phyloP scores from a whole-genome alignment of 1,140 invertebrate genomes.

The Calephelis nemesis region DNA sequence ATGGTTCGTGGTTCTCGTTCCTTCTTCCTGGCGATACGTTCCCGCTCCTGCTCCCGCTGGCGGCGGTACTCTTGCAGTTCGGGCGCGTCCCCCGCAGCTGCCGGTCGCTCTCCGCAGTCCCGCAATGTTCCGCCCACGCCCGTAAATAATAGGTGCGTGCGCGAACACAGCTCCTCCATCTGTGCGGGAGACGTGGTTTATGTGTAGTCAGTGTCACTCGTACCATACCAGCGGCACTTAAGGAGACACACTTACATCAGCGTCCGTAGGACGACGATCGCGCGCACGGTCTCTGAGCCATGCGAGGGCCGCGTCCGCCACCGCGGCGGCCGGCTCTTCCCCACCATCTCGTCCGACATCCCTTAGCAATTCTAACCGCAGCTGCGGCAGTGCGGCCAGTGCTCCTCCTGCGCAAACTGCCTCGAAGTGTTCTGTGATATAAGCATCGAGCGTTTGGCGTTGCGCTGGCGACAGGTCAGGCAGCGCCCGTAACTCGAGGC shows the following conservation, averaged over 20 bases:
- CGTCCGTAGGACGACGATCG: conserved; percentile 25
- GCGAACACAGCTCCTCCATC: conserved; percentile 35
- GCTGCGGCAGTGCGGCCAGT: conserved; percentile 43
- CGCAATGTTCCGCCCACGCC: conserved; percentile 33
- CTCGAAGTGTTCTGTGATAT: conserved; percentile 81
- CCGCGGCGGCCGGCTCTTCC: conserved; percentile 45
- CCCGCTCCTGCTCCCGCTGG: conserved; percentile 82
- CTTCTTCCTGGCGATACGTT: conserved; percentile 82
- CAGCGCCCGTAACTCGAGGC: conserved; percentile 85
- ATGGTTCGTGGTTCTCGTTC: conserved; percentile 75
- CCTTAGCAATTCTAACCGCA: conserved; percentile 49
- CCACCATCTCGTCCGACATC: conserved; percentile 47
- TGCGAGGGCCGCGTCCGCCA: conserved; percentile 47
- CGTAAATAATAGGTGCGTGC: conserved; percentile 75
- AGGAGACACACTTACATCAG: background rate
- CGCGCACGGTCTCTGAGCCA: conserved; percentile 41
- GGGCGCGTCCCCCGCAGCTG: conserved; percentile 55
- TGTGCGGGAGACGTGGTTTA: background rate
- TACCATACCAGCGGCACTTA: background rate
- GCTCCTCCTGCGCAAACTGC: conserved; percentile 53
- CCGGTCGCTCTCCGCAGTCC: conserved; percentile 37
- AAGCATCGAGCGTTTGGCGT: conserved; percentile 82
- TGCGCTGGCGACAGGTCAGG: conserved; percentile 80
- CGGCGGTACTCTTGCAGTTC: conserved; percentile 84
- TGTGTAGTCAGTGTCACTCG: conserved; percentile 17